Evolutionary conservation across 2,113 vertebrate species (phyloP).

Genomic region (Platysteira castanea): DNA sequence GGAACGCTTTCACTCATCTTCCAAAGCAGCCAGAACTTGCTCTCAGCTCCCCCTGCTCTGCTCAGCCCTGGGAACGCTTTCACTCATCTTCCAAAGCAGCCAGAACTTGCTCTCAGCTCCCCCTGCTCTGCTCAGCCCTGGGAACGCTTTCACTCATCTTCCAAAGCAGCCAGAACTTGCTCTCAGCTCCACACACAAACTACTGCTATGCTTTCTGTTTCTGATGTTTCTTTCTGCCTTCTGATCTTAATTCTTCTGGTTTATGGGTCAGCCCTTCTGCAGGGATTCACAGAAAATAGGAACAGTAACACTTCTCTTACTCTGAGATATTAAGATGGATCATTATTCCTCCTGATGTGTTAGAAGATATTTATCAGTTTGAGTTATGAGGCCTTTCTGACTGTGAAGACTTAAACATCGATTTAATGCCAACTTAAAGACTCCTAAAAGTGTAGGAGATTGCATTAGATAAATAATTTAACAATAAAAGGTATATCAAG

Average conservation of each 20-base stretch:
- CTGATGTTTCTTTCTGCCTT: neutral
- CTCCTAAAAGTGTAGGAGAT: slow-evolving; percentile 54
- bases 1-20: neutral
- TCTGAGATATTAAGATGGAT: slow-evolving; percentile 30
- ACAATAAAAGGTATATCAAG: slow-evolving; percentile 73
- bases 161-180: neutral
- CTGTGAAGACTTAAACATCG: slow-evolving; percentile 51
- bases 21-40: neutral
- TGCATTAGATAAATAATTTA: slow-evolving; percentile 76
- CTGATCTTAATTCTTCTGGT: neutral
- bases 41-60: neutral
- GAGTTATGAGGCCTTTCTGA: slow-evolving; percentile 33
- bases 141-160: neutral
- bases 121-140: neutral
- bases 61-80: neutral
- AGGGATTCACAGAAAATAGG: neutral
- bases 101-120: neutral
- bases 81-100: neutral
- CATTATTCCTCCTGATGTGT: slow-evolving; percentile 32
- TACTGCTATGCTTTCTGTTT: neutral
- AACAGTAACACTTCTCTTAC: neutral
- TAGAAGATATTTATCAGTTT: slow-evolving; percentile 63
- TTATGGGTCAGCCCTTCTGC: neutral
- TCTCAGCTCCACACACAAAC: neutral
- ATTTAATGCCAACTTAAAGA: slow-evolving; percentile 70